Evolutionary conservation across 2,888 invertebrate genomes (phyloP), one percentile per base, ranked within the genome.

Genomic region (Calameuta pallipes): DNA sequence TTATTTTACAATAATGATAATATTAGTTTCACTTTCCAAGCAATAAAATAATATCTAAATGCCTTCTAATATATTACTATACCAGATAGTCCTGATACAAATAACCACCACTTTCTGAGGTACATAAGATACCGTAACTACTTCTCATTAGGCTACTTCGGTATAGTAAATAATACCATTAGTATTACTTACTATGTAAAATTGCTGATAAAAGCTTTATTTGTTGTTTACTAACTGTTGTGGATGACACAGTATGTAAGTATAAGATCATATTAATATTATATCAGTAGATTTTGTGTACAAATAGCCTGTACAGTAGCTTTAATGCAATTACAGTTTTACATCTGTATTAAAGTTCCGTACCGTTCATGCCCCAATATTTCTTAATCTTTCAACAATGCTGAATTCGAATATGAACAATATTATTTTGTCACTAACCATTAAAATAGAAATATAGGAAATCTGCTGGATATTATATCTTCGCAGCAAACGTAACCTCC

Each of bases 241-340:
- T 86, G 90, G 90, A 90, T 79, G 79, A 76, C 83, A 76, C 84
- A 91, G 91, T 88, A 90, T 88, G 91, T 91, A 86, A 91, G 91
- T 91, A 90, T 85, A 77, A 77, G 30, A 69, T 23, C 23, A 56
- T 23, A 56, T 56, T 56, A 56, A 56, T 56, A 56, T 56, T 23
- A 56, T 23, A 56, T 56, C 56, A 23, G 56, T 56, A 56, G 56
- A 56, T 23, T 56, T 9, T 70, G 56, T 76, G 41, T 69, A 71
- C 56, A 75, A 79, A 70, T 36, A 36, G 41, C 80, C 34, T 73
- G 75, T 33, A 71, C 31, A 71, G 33, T 71, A 71, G 41, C 41
- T 41, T 41, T 41, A 41, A 41, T 6, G 56, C 23, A 23, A 56
- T 56, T 56, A 15, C 15, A 56, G 56, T 23, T 9, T 56, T 56